Percentiles rank a stretch among this genome's conserved stretches.
phyloP scores from a whole-genome alignment of 2,888 invertebrate genomes.

The Parnassius smintheus region DNA sequence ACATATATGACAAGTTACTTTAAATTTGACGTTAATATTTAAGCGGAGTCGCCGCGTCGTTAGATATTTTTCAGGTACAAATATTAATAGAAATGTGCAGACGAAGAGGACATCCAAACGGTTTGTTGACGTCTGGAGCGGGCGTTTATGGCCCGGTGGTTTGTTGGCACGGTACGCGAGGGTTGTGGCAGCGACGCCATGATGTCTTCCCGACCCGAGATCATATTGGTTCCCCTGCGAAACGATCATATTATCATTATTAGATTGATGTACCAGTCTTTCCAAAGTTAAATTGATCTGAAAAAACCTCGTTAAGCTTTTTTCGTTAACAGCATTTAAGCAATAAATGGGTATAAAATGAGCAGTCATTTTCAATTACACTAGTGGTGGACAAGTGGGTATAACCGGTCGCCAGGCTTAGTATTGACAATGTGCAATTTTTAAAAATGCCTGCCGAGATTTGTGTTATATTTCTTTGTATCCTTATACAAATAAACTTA shows the following conservation, averaged over 20 bases:
- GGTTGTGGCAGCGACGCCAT: conserved; percentile 55
- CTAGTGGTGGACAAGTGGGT: too few species aligned
- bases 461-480: too few species aligned
- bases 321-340: too few species aligned
- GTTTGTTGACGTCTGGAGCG: conserved; percentile 12
- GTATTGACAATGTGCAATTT: too few species aligned
- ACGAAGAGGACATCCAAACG: neutral
- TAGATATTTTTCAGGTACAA: conserved; percentile 37
- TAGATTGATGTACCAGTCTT: too few species aligned
- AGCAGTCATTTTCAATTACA: too few species aligned
- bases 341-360: too few species aligned
- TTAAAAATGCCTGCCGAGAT: too few species aligned
- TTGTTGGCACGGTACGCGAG: conserved; percentile 37
- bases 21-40: conserved; percentile 40
- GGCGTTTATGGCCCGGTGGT: conserved; percentile 16
- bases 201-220: conserved; percentile 76
- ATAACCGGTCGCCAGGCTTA: too few species aligned
- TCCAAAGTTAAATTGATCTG: too few species aligned
- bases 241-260: conserved; percentile 25
- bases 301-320: too few species aligned
- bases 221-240: conserved; percentile 73
- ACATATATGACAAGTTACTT: conserved; percentile 15
- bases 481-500: too few species aligned
- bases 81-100: conserved; percentile 13
- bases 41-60: conserved; percentile 35